Evolutionary conservation across 2,888 invertebrate genomes (phyloP), one percentile per base, ranked within the genome.

Genomic region (Polyommatus iphigenia): DNA sequence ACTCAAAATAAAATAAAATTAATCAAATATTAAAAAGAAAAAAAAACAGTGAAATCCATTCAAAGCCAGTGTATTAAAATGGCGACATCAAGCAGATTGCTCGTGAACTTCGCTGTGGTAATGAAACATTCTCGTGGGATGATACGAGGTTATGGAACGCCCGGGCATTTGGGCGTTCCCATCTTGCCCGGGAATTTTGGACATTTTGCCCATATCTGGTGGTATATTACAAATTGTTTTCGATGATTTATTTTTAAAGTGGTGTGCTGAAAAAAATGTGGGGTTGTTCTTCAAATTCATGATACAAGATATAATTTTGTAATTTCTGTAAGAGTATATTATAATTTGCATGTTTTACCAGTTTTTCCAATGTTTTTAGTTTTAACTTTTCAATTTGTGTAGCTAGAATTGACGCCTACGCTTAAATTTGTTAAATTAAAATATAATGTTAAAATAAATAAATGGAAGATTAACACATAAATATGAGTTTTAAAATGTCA

Each of bases 1-100:
- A 91, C 90, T 90, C 87, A 92, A 87, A 88, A 84, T 85, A 83
- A 87, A 82, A 82, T 82, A 83, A 85, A 85, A 85, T 82, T 85
- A 87, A 86, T 85, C 81, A 84, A 81, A 84, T 20, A 29, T 24
- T 15, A 24, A 29, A 67, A 67, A 67, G 4, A 59, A 59, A 59
- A 67, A 87, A 88, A 84, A 83, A 84, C 83, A 84, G 83, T 83
- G 87, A 92, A 88, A 84, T 89, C 87, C 89, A 92, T 87, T 87
- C 88, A 90, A 92, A 92, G 93, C 92, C 83, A 80, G 89, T 91
- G 91, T 86, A 59, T 72, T 80, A 80, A 71, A 59, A 50, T 71
- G 79, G 77, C 81, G 73, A 82, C 80, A 77, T 77, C 77, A 81
- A 80, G 80, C 80, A 32, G 77, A 57, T 57, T 76, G 72, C 78